phyloP scores from a whole-genome alignment of 1,140 invertebrate species.

The Bombus confusus region DNA sequence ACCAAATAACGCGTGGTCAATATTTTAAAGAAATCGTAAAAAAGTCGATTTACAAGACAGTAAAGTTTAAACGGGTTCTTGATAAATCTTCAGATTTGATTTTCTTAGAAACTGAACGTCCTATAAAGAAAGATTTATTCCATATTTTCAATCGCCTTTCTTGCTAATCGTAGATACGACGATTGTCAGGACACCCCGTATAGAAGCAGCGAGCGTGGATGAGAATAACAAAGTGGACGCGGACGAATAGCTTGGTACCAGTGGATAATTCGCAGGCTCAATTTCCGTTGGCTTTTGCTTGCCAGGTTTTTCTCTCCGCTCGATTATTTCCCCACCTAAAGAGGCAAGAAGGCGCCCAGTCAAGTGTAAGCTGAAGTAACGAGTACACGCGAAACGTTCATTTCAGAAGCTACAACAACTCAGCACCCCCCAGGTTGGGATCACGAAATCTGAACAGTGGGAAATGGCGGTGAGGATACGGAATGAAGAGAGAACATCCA shows the following conservation, averaged over 20 bases:
- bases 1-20: too few species aligned
- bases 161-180: not conserved
- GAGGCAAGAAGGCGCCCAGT: constrained; percentile 69
- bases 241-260: not conserved
- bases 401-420: constrained; percentile 43
- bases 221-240: too few species aligned
- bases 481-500: constrained; percentile 66
- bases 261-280: constrained; percentile 58
- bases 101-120: too few species aligned
- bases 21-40: too few species aligned
- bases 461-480: not conserved
- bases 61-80: too few species aligned
- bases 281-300: constrained; percentile 62
- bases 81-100: too few species aligned
- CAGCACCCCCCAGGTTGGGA: constrained; percentile 45
- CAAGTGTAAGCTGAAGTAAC: constrained; percentile 66
- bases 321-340: constrained; percentile 56
- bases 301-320: constrained; percentile 35
- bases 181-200: not conserved
- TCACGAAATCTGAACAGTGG: constrained; percentile 25
- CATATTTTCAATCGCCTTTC: not conserved
- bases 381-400: constrained; percentile 45
- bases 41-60: too few species aligned
- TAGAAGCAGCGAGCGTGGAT: not conserved
- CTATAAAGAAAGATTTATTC: not conserved